These are phyloP conservation scores for Dryobota labecula DNA, from an alignment of 2,888 invertebrate species.

Conservation along the genomic window DNA sequence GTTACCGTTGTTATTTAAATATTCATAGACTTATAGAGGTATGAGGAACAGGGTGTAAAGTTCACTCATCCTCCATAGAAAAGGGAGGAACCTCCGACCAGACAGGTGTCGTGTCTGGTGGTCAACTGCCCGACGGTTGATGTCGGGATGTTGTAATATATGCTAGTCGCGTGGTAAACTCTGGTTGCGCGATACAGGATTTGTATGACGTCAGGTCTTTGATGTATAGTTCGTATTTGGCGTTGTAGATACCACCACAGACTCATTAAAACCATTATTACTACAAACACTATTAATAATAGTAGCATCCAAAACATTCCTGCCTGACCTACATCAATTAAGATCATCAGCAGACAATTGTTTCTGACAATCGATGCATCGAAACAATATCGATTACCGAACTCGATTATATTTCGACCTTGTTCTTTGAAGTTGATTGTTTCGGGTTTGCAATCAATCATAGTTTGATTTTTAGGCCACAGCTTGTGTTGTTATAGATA, in stretches of 20 bases:
- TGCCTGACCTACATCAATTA: slow-evolving; percentile 76
- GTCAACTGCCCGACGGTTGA: no score
- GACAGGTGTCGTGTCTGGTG: no score
- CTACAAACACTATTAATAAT: slow-evolving; percentile 26
- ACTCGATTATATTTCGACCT: slow-evolving; percentile 73
- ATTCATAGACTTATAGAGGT: no score
- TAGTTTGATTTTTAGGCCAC: slow-evolving; percentile 48
- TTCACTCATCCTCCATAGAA: no score
- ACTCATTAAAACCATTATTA: slow-evolving; percentile 6
- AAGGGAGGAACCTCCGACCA: no score
- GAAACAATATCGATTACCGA: slow-evolving; percentile 68
- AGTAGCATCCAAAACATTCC: slow-evolving; percentile 37
- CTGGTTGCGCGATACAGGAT: no score
- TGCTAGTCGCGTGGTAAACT: no score
- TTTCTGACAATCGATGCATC: slow-evolving; percentile 61
- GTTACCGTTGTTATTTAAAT: neutral
- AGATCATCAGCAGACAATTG: slow-evolving; percentile 75
- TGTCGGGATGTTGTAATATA: no score
- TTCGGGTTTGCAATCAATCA: slow-evolving; percentile 74
- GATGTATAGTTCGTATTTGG: no score
- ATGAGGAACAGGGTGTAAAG: no score
- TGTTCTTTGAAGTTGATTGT: slow-evolving; percentile 75
- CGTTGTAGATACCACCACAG: no score
- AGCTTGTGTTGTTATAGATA: slow-evolving; percentile 17
- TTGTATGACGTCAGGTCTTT: no score